A percentile compares a stretch with the other conserved stretches of the same genome.
Conservation (phyloP, 2,113 vertebrate species). For the Hemicordylus capensis region DNA sequence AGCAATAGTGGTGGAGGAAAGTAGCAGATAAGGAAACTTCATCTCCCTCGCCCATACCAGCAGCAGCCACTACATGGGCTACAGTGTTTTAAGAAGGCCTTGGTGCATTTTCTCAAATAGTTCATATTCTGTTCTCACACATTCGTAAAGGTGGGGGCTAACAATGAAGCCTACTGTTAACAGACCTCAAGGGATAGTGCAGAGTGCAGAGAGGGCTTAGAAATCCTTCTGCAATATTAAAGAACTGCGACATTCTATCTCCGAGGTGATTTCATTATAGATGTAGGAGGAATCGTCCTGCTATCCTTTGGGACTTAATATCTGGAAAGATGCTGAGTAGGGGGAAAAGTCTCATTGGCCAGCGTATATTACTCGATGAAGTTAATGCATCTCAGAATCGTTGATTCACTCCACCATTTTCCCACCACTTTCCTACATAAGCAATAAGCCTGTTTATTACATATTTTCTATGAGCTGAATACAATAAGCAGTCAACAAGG, state of each 20-base stretch:
- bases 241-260: slow-evolving; percentile 12
- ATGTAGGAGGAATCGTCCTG: background rate
- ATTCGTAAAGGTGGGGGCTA: background rate
- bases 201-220: background rate
- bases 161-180: background rate
- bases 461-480: background rate
- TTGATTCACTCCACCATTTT: background rate
- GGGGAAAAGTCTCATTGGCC: background rate
- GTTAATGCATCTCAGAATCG: background rate
- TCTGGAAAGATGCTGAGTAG: background rate
- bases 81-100: background rate
- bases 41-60: background rate
- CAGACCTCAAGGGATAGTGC: background rate
- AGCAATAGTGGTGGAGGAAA: background rate
- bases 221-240: slow-evolving; percentile 15
- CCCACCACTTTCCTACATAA: background rate
- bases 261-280: slow-evolving; percentile 21
- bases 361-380: background rate
- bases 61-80: background rate
- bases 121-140: background rate
- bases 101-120: background rate
- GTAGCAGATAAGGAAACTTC: background rate
- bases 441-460: background rate
- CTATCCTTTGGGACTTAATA: background rate
- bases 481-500: background rate